These are phyloP conservation scores for Oreonectes daqikongensis DNA, from an alignment of 2,797 vertebrate species.

Conservation along the genomic window DNA sequence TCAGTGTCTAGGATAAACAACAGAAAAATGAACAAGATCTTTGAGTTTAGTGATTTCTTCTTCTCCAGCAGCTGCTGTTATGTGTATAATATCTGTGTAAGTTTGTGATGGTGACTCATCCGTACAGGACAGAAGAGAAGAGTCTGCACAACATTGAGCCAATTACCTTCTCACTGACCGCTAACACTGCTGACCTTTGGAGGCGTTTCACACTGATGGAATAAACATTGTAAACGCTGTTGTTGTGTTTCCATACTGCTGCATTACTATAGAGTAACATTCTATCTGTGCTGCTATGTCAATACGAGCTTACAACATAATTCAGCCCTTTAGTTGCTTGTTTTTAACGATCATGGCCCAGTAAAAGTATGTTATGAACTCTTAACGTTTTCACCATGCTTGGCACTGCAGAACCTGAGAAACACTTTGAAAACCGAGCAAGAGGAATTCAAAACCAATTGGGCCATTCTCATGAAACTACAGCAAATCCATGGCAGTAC, in stretches of 20 bases:
- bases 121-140: slow-evolving; percentile 26
- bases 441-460: slow-evolving; percentile 37
- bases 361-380: slow-evolving; percentile 7
- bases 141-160: slow-evolving; percentile 39
- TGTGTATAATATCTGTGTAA: background rate
- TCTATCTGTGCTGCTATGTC: slow-evolving; percentile 33
- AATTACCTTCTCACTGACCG: slow-evolving; percentile 40
- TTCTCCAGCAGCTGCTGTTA: slow-evolving; percentile 39
- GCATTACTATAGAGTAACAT: slow-evolving; percentile 26
- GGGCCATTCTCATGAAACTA: too few species aligned
- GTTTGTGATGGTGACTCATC: slow-evolving; percentile 38
- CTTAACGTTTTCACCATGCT: slow-evolving; percentile 26
- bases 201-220: slow-evolving; percentile 55
- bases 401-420: slow-evolving; percentile 1
- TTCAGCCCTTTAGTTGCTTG: background rate
- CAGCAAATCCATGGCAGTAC: too few species aligned
- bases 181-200: slow-evolving; percentile 61
- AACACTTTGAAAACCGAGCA: slow-evolving; percentile 18
- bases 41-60: background rate
- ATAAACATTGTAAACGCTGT: slow-evolving; percentile 54
- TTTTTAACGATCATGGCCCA: background rate
- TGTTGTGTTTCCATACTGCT: slow-evolving; percentile 12
- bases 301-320: slow-evolving; percentile 30
- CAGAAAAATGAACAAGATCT: background rate
- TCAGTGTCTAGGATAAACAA: background rate